Evolutionary conservation across 2,797 vertebrate genomes (phyloP), one percentile per base, ranked within the genome.

Genomic region (Melanogrammus aeglefinus): DNA sequence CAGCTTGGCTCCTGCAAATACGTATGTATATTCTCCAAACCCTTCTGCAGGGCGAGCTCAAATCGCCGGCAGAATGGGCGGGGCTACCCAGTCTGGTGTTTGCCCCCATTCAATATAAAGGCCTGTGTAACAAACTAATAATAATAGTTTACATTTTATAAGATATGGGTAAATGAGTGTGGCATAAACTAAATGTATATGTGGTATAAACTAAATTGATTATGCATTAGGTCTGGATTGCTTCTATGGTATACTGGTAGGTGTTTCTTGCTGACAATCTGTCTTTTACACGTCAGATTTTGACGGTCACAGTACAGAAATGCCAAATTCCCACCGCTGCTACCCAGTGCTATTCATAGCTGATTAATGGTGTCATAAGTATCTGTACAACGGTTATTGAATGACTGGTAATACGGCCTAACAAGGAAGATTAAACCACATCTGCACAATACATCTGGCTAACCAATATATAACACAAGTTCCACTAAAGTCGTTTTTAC

Each of bases 311-410:
- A 90, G 89, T 91, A 90, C 83, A 88, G 82, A 84, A 80, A 81
- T 81, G 85, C 88, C 88, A 85, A 86, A 80, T 81, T 84, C 88
- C 85, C 76, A 72, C 81, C 77, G 81, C 77, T n/a, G 57, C 82
- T 82, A 86, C 79, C 77, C 79, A 81, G 79, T 85, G 87, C 91
- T 86, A 90, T 91, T 92, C 89, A 90, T 87, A 91, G 88, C 86
- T 92, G 92, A 93, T 92, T 90, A 93, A 93, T 92, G 81, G 86
- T 85, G 79, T 84, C 92, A 92, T 93, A 92, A 93, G 92, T 91
- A 83, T 86, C 77, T 35, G 86, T 87, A 89, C 87, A 88, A 83
- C 84, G 80, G 85, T 89, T 93, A 93, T 93, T 92, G 91, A 92
- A 93, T 92, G 88, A 89, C 88, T 82, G 88, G 88, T 90, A 92